Evolutionary conservation across 2,797 vertebrate genomes (phyloP), one percentile per base, ranked within the genome.

Genomic region (Notolepis coatsorum): DNA sequence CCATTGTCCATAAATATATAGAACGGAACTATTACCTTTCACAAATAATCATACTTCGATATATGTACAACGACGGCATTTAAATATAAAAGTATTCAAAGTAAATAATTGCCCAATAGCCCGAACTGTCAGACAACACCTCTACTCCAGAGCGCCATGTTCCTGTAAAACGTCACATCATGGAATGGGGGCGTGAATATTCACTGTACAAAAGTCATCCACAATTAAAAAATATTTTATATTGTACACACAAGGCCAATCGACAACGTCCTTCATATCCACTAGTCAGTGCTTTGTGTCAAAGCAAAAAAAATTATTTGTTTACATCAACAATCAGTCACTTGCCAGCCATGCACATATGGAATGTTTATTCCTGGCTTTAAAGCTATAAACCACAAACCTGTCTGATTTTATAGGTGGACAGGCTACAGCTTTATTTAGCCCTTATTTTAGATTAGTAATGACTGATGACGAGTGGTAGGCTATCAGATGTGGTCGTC

Each of bases 111-210:
- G 46, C 37, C 60, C 65, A 70, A 73, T 49, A 73, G 60, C 61
- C 45, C 60, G 61, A 77, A 81, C 75, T 86, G 68, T 82, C 81
- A 86, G 66, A 75, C 87, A 87, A 84, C 84, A 66, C 70, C 79
- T 80, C 70, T 88, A 74, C 63, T 71, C 81, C 79, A 63, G 52
- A 86, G 84, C 91, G 93, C 92, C 92, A 94, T 94, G 85, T 93
- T 93, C 80, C 84, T 80, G 66, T 54, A 51, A 59, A 38, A 75
- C 73, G 74, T 84, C 73, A 91, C 85, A 72, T 88, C 85, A 82
- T 69, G 24, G 65, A 79, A 73, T 47, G 57, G 57, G 65, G 84
- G 71, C 64, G 79, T 73, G 30, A 23, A 18, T 28, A 37, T 37
- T 10, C 1, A 10, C 52, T 1, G 25, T 1, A 0, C 5, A 4